These are phyloP conservation scores for Ashinkailepas kermadecensis DNA, from an alignment of 2,888 invertebrate species.

Conservation along the genomic window DNA sequence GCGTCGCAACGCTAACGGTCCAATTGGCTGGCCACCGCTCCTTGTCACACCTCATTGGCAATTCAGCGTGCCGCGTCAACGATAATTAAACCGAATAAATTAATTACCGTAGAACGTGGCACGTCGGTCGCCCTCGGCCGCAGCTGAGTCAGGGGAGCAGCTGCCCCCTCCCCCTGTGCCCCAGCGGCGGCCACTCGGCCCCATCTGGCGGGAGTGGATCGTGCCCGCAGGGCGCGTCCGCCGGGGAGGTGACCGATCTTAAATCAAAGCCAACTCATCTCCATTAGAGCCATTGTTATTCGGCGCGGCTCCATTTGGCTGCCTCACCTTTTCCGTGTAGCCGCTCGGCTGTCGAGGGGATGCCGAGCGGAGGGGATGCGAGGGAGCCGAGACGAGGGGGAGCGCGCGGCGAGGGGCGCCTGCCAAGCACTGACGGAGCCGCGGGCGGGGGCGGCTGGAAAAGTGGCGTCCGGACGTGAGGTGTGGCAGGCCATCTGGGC, in stretches of 20 bases:
- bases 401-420: background rate
- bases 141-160: background rate
- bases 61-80: background rate
- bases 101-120: background rate
- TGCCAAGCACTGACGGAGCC: too few species aligned
- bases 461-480: too few species aligned
- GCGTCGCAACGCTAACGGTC: too few species aligned
- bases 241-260: conserved; percentile 5
- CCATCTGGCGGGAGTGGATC: background rate
- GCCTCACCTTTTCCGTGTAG: conserved; percentile 13
- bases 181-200: background rate
- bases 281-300: conserved; percentile 1
- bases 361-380: background rate
- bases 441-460: too few species aligned
- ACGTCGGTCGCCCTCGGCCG: background rate
- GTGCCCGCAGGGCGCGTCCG: background rate
- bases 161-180: background rate
- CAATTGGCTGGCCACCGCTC: too few species aligned
- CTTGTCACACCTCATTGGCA: too few species aligned
- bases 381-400: background rate
- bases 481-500: too few species aligned
- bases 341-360: background rate
- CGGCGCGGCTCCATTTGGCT: background rate
- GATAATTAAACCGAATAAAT: conserved; percentile 9
- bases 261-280: conserved; percentile 17